Evolutionary conservation across 2,113 vertebrate species (phyloP).

Genomic region (Albula goreensis): DNA sequence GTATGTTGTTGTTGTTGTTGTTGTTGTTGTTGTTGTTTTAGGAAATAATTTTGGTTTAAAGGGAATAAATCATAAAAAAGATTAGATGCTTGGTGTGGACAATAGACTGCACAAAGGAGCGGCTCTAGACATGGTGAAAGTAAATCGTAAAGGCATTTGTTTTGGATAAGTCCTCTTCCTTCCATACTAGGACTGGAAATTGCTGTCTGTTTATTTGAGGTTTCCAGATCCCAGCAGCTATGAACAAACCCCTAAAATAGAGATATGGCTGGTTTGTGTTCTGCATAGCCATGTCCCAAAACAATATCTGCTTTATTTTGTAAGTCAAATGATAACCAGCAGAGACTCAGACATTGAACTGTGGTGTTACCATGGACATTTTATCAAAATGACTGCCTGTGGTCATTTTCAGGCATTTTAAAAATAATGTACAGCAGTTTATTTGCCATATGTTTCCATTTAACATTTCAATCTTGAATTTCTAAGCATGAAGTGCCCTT

Average conservation of each 20-base stretch:
- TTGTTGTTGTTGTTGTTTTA: too few species aligned
- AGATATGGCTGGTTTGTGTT: slow-evolving; percentile 37
- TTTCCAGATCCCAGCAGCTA: slow-evolving; percentile 50
- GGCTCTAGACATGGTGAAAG: neutral
- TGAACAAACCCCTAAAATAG: slow-evolving; percentile 52
- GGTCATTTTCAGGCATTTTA: neutral
- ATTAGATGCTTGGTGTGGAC: neutral
- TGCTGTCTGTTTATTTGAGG: slow-evolving; percentile 56
- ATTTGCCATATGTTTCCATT: too few species aligned
- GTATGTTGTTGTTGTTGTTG: neutral
- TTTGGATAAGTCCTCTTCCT: slow-evolving; percentile 49
- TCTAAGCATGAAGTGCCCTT: neutral
- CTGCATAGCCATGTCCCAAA: slow-evolving; percentile 36
- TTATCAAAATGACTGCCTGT: neutral
- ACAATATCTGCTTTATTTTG: slow-evolving; percentile 46
- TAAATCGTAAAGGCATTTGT: slow-evolving; percentile 14
- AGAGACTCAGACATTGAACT: neutral
- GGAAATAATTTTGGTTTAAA: neutral
- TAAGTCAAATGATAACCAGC: neutral
- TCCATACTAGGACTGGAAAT: slow-evolving; percentile 71
- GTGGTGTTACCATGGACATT: neutral
- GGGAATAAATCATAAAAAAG: neutral
- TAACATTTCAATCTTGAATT: neutral
- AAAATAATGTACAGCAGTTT: too few species aligned
- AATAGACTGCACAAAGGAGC: neutral